phyloP scores from a whole-genome alignment of 2,113 vertebrate genomes.

The Melospiza melodia region DNA sequence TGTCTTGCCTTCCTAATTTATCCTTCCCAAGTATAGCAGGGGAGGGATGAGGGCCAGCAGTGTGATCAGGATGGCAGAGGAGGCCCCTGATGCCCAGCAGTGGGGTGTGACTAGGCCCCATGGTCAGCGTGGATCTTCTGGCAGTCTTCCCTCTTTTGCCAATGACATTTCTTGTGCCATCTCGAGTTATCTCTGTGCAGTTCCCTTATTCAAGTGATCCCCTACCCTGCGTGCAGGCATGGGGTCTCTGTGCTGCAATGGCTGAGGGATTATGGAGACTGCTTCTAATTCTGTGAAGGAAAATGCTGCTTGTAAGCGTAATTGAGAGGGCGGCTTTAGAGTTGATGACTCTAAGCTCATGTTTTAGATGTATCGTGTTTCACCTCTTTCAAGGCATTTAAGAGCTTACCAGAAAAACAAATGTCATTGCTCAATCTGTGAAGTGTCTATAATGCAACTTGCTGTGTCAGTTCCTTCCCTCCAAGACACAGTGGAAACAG shows the following conservation, averaged over 20 bases:
- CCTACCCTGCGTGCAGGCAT: fast-evolving
- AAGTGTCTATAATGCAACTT: slow-evolving; percentile 28
- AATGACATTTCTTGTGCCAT: neutral
- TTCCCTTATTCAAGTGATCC: neutral
- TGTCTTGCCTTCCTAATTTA: neutral
- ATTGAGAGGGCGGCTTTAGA: slow-evolving; percentile 18
- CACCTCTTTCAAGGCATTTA: slow-evolving; percentile 42
- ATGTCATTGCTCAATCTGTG: slow-evolving; percentile 35
- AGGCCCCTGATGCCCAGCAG: neutral
- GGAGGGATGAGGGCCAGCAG: neutral
- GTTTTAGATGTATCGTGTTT: slow-evolving; percentile 49
- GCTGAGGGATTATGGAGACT: neutral
- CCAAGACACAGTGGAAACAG: neutral
- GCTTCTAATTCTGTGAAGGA: neutral
- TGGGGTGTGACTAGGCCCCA: fast-evolving
- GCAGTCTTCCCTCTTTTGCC: neutral
- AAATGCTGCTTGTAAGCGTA: neutral
- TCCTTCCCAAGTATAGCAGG: neutral
- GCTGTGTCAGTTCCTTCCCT: slow-evolving; percentile 35
- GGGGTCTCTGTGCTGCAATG: neutral
- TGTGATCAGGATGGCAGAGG: neutral
- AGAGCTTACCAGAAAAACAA: slow-evolving; percentile 62
- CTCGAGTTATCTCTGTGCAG: fast-evolving
- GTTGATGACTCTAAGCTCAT: neutral
- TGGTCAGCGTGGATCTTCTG: neutral